phyloP scores from a whole-genome alignment of 2,113 vertebrate genomes.

The Ceyx margarethae region DNA sequence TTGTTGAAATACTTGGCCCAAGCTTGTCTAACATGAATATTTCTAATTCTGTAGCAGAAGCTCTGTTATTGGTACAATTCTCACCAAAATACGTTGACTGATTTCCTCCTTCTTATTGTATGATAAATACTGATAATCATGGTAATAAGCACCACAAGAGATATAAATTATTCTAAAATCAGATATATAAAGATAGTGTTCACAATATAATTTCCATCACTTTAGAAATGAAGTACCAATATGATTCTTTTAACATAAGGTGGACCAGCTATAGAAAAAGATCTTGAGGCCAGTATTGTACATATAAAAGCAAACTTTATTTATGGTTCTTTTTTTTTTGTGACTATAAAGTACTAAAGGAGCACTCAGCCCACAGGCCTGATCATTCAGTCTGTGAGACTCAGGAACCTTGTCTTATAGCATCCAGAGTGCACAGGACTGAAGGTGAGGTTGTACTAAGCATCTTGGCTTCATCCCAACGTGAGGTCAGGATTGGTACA shows the following conservation, averaged over 20 bases:
- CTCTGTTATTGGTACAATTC: background rate
- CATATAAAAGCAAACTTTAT: background rate
- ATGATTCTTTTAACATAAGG: background rate
- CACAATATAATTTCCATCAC: background rate
- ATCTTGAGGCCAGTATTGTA: background rate
- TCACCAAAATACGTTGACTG: background rate
- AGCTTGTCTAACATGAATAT: background rate
- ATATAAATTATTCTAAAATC: background rate
- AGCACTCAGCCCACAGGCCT: background rate
- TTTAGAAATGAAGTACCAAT: background rate
- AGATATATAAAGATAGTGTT: background rate
- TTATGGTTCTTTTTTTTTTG: background rate
- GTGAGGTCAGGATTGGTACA: rapidly evolving
- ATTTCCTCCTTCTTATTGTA: background rate
- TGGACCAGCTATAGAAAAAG: background rate
- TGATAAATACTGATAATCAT: background rate
- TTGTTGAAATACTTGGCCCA: background rate
- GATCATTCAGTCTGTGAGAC: background rate
- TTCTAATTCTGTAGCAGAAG: background rate
- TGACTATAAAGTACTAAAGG: background rate
- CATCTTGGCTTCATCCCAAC: background rate
- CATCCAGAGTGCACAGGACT: background rate
- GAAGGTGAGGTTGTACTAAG: background rate
- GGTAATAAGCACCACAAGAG: background rate
- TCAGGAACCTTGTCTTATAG: background rate